phyloP scores from a whole-genome alignment of 37 sponge, comb jelly and placozoan species.

The Chondrilla cf. caribensis region DNA sequence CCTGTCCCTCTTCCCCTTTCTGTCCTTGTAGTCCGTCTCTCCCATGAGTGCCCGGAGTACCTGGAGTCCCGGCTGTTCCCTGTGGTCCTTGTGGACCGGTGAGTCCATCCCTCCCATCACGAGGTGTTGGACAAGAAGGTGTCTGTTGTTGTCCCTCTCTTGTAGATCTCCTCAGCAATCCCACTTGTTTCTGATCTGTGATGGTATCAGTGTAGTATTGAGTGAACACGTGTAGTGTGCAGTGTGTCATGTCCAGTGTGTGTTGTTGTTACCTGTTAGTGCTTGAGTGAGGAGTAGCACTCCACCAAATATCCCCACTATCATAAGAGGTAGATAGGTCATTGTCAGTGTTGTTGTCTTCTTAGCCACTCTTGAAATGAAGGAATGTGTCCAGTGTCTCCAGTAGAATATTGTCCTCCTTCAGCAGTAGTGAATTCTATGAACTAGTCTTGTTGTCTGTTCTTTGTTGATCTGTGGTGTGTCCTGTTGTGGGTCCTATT shows the following conservation, averaged over 20 bases:
- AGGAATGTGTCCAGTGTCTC: no score
- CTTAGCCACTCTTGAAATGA: no score
- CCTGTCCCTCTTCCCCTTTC: slow-evolving; percentile 14
- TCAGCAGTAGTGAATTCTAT: no score
- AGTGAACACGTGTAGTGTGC: background rate
- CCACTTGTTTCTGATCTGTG: background rate
- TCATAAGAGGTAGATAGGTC: no score
- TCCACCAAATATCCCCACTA: no score
- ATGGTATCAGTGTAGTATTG: background rate
- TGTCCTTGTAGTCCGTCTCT: slow-evolving; percentile 31
- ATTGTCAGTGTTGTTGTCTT: no score
- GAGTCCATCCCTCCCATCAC: slow-evolving; percentile 15
- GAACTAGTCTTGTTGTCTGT: no score
- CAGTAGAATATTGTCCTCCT: no score
- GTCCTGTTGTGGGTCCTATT: no score
- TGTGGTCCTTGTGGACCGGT: slow-evolving; percentile 37
- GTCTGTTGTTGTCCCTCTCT: background rate
- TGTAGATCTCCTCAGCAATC: background rate
- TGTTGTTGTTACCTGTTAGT: background rate
- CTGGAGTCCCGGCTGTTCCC: slow-evolving; percentile 6
- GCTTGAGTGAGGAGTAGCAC: no score
- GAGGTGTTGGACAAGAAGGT: background rate
- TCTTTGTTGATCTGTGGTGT: no score
- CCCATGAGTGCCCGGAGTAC: slow-evolving; percentile 24
- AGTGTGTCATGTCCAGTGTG: no score